Base-by-base conservation (phyloP, 2,797 vertebrate species). In the Onychomys torridus region DNA sequence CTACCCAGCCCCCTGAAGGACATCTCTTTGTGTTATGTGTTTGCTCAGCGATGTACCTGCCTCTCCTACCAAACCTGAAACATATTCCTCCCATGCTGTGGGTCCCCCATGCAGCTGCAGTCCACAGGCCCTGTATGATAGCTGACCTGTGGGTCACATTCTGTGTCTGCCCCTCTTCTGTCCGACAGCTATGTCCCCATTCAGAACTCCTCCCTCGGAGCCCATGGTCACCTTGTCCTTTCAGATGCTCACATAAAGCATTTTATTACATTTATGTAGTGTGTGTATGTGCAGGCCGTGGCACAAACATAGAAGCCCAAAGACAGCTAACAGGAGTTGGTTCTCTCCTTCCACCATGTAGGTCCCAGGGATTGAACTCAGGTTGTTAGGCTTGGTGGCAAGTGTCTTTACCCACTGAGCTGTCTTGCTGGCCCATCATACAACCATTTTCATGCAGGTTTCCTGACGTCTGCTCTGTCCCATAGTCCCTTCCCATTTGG, bases 141-240 rank as follows among this genome's bases (percentile, higher is more conserved):
- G 27, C n/a, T 19, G 46, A 69, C 55, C 17, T 43, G 9, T 52
- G 34, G 34, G 63, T 59, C 25, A 2, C 0, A 0, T 25, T 37
- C 43, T 32, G 17, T 25, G 0, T 11, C 19, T 23, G 0, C 0
- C 1, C 40, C 4, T 88, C 29, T 81, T 75, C 78, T 8, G 29
- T 27, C 57, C 75, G 78, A 21, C 67, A 9, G 5, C 23, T 49
- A 4, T 3, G 49, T 43, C 4, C 29, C 23, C 4, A 27, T 13
- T 40, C 25, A 65, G 52, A 78, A n/a, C 27, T 21, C 17, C 3
- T 29, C 34, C 71, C 1, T 9, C 63, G 92, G 59, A 32, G 46
- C 11, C 65, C 61, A 6, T 49, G 46, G 67, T 43, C 21, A 23
- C 19, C 2, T 34, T 52, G 1, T 37, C 55, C 89, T 79, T 55